Conservation (phyloP, 2,797 vertebrate species). For the Molossus molossus region DNA sequence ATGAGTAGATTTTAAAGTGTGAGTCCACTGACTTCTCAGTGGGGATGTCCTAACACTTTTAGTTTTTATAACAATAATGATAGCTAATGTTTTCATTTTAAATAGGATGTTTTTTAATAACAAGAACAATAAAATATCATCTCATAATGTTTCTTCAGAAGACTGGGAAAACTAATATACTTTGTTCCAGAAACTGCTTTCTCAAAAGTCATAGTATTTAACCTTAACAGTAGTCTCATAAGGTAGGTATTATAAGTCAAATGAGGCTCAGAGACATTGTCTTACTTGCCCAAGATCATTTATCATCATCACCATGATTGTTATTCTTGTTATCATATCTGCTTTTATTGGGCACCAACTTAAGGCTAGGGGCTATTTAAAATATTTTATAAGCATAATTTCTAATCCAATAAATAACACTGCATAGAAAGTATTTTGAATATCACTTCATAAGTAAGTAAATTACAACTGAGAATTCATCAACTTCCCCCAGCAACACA, state of each 20-base stretch:
- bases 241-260: neutral
- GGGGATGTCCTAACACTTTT: neutral
- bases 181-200: neutral
- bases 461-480: neutral
- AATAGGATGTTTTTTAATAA: slow-evolving; percentile 55
- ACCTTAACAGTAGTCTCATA: neutral
- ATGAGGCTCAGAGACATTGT: neutral
- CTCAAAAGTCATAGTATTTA: neutral
- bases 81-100: slow-evolving; percentile 45
- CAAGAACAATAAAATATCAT: slow-evolving; percentile 52
- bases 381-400: neutral
- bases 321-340: neutral
- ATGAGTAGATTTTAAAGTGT: slow-evolving; percentile 19
- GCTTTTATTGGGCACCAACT: neutral
- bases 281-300: neutral
- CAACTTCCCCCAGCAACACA: neutral
- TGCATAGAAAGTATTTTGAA: neutral
- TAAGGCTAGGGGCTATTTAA: neutral
- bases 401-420: slow-evolving; percentile 5
- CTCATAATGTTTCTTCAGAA: slow-evolving; percentile 25
- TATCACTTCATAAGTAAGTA: neutral
- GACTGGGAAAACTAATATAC: neutral
- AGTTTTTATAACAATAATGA: neutral
- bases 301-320: no score
- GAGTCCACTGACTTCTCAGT: neutral